A percentile compares a stretch with the other conserved stretches of the same genome.
Evolutionary conservation across 2,113 vertebrate genomes (phyloP).

Genomic region (Chrysochloris asiatica): DNA sequence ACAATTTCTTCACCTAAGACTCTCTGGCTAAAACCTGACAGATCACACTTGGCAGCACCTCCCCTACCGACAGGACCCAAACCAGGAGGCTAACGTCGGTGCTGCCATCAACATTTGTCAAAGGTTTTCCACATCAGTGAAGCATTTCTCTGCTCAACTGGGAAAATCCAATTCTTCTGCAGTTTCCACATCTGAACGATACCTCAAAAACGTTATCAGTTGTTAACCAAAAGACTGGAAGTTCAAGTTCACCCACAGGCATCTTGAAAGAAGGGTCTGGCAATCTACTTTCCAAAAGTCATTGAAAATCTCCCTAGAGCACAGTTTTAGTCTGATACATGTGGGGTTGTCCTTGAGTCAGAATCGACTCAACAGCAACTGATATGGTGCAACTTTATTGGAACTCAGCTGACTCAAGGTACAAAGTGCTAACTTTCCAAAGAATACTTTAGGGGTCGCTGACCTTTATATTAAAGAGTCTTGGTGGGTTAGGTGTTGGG

Average conservation of each 20-base stretch:
- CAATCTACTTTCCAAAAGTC: background rate
- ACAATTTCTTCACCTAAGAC: background rate
- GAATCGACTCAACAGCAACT: background rate
- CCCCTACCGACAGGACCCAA: background rate
- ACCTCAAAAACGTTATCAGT: too few relatives aligned
- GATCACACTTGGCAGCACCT: background rate
- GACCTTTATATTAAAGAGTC: too few relatives aligned
- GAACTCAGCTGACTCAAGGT: background rate
- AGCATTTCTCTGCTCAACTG: background rate
- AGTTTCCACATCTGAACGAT: too few relatives aligned
- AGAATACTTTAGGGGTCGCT: background rate
- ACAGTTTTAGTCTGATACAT: background rate
- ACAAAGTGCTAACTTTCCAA: background rate
- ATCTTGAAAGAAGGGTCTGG: background rate
- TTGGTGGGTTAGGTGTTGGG: too few relatives aligned
- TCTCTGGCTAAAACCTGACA: background rate
- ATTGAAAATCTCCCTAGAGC: background rate
- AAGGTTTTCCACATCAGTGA: too few relatives aligned
- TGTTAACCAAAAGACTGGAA: background rate
- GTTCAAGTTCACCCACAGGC: background rate
- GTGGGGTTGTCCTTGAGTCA: background rate
- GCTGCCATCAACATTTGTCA: too few relatives aligned
- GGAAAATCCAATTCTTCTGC: too few relatives aligned
- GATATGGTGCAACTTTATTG: background rate
- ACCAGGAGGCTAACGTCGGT: background rate